Evolutionary conservation across 2,888 invertebrate genomes (phyloP).

Genomic region (Melanostoma mellinum): DNA sequence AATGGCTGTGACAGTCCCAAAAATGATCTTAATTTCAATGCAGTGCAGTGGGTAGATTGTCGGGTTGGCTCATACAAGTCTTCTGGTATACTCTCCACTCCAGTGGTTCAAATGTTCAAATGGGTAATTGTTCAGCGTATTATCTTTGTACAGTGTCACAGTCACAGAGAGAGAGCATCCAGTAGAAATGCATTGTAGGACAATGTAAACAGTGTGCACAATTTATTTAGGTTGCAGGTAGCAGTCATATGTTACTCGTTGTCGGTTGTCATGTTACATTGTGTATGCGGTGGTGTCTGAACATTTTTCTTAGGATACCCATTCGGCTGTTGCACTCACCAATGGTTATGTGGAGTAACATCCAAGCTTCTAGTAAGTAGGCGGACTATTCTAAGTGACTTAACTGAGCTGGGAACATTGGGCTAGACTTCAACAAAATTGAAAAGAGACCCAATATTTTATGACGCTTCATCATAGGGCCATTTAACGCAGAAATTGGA

Average conservation of each 20-base stretch:
- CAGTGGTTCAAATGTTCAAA: conserved; percentile 48
- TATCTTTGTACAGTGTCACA: conserved; percentile 50
- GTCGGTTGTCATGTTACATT: conserved; percentile 70
- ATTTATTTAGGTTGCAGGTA: conserved; percentile 72
- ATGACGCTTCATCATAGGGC: too few species aligned
- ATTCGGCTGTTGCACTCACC: conserved; percentile 25
- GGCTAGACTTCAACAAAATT: too few species aligned
- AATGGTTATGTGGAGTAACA: too few species aligned
- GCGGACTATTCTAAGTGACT: too few species aligned
- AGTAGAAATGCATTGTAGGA: conserved; percentile 48
- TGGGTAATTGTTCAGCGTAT: conserved; percentile 69
- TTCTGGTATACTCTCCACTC: neutral
- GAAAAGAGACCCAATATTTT: too few species aligned
- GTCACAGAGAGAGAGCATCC: neutral
- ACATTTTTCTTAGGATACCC: conserved; percentile 66
- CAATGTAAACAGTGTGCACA: conserved; percentile 64
- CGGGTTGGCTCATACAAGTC: conserved; percentile 19
- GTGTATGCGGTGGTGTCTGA: conserved; percentile 67
- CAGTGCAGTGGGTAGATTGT: conserved; percentile 66
- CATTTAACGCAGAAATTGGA: too few species aligned
- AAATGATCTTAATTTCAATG: conserved; percentile 65
- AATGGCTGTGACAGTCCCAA: conserved; percentile 66
- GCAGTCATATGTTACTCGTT: conserved; percentile 73
- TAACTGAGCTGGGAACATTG: too few species aligned
- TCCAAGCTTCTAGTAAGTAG: too few species aligned